Conservation (phyloP, 2,888 invertebrate species). For the Eristalis tenax region DNA sequence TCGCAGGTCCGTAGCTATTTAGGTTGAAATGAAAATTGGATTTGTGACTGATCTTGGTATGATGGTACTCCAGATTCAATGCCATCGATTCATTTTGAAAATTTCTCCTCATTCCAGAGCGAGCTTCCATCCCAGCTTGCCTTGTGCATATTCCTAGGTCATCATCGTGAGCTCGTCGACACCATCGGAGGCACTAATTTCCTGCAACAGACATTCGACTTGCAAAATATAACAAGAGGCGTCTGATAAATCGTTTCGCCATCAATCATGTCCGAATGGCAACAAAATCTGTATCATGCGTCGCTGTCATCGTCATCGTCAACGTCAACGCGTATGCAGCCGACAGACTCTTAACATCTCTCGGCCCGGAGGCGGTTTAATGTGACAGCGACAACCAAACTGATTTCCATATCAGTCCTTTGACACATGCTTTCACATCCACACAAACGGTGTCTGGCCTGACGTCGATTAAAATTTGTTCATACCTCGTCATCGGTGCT, state of each 20-base stretch:
- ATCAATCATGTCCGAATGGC: slow-evolving; percentile 60
- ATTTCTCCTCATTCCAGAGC: too few species aligned
- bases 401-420: slow-evolving; percentile 71
- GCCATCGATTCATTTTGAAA: too few species aligned
- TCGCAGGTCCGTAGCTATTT: too few species aligned
- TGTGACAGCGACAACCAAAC: slow-evolving; percentile 63
- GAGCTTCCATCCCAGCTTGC: too few species aligned
- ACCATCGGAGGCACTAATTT: slow-evolving; percentile 42
- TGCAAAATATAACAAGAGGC: slow-evolving; percentile 56
- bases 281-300: slow-evolving; percentile 33
- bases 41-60: too few species aligned
- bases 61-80: too few species aligned
- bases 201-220: not conserved
- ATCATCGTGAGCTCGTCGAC: slow-evolving; percentile 1
- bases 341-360: not conserved
- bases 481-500: slow-evolving; percentile 26
- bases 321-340: slow-evolving; percentile 3
- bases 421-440: slow-evolving; percentile 46
- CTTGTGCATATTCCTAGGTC: too few species aligned
- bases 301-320: slow-evolving; percentile 13
- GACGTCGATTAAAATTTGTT: slow-evolving; percentile 69
- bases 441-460: slow-evolving; percentile 36
- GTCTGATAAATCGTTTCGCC: slow-evolving; percentile 63
- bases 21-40: too few species aligned
- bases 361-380: slow-evolving; percentile 47